Evolutionary conservation across 2,113 vertebrate species (phyloP).

Genomic region (Pycnonotus jocosus): DNA sequence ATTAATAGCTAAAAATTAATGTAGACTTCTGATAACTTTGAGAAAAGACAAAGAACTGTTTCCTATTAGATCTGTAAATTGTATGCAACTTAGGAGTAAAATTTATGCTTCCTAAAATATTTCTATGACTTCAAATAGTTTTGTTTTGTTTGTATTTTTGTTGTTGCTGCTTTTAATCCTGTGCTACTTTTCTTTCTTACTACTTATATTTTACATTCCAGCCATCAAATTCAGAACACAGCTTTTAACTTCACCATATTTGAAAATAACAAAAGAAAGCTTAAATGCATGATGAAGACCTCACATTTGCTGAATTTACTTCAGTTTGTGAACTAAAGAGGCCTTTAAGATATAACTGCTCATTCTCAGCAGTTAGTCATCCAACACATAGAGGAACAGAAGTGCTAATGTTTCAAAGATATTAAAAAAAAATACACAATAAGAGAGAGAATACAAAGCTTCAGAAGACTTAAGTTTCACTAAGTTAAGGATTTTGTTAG

Average conservation of each 20-base stretch:
- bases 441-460: not conserved
- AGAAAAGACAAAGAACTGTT: not conserved
- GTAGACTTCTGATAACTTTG: not conserved
- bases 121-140: not conserved
- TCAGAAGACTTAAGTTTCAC: not conserved
- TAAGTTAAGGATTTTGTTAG: not conserved
- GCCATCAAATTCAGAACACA: not conserved
- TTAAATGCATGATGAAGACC: not conserved
- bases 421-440: not conserved
- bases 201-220: not conserved
- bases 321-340: not conserved
- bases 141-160: not conserved
- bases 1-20: not conserved
- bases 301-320: not conserved
- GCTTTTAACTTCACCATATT: not conserved
- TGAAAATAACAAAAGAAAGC: not conserved
- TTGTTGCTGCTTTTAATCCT: not conserved
- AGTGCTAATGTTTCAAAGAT: not conserved
- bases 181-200: not conserved
- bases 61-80: not conserved
- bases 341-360: not conserved
- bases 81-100: not conserved
- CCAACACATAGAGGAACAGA: not conserved
- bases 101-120: not conserved
- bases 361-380: not conserved